Conservation (phyloP, 2,797 vertebrate genomes). For the Cyprinella venusta region DNA sequence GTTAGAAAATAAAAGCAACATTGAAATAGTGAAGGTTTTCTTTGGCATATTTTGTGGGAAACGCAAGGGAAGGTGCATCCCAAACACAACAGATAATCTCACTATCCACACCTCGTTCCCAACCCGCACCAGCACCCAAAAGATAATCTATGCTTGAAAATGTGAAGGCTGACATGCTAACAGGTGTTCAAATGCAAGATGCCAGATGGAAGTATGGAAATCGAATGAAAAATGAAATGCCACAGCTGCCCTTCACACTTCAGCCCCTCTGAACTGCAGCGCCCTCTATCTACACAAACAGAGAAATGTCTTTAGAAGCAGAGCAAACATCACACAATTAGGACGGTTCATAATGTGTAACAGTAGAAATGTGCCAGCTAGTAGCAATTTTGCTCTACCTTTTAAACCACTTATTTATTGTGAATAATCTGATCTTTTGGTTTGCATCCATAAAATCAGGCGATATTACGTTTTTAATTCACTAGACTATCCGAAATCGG, state of each 20-base stretch:
- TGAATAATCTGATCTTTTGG: background rate
- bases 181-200: slow-evolving; percentile 40
- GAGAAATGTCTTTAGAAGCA: background rate
- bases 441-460: background rate
- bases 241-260: slow-evolving; percentile 39
- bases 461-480: background rate
- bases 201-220: slow-evolving; percentile 37
- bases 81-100: slow-evolving; percentile 45
- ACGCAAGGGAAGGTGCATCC: slow-evolving; percentile 10
- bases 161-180: slow-evolving; percentile 24
- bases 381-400: background rate
- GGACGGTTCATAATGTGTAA: background rate
- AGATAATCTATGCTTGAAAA: slow-evolving; percentile 22
- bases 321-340: background rate
- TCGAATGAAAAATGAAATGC: slow-evolving; percentile 31
- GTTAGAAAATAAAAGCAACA: background rate
- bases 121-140: slow-evolving; percentile 10
- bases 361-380: background rate
- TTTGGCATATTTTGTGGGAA: slow-evolving; percentile 24
- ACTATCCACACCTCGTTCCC: slow-evolving; percentile 1
- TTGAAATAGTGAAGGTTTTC: slow-evolving; percentile 7
- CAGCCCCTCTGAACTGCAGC: background rate
- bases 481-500: background rate
- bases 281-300: background rate
- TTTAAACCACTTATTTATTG: no score